Conservation (phyloP, 2,888 invertebrate species). For the Ditylenchus weischeri region DNA sequence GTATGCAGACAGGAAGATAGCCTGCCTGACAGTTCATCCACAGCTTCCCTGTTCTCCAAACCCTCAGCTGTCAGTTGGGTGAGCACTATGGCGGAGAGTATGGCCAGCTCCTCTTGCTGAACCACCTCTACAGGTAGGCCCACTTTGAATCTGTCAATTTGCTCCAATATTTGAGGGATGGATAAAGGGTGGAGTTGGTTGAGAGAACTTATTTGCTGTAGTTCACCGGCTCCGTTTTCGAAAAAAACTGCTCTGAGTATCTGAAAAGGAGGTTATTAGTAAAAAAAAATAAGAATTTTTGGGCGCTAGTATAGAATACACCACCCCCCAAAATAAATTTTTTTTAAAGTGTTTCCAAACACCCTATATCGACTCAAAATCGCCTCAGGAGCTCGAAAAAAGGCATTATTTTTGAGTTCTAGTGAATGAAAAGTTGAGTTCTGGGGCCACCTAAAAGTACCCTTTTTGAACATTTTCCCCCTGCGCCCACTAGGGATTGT, state of each 20-base stretch:
- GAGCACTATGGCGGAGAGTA: constrained; percentile 9
- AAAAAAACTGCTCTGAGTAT: not conserved
- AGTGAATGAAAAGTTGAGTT: no score
- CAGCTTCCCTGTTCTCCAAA: not conserved
- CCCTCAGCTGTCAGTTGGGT: constrained; percentile 6
- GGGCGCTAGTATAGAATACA: no score
- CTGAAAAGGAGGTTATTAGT: not conserved
- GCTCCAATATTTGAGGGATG: not conserved
- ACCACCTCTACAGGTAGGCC: not conserved
- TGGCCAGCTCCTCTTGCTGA: constrained; percentile 5
- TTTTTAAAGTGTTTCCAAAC: no score
- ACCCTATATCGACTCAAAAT: no score
- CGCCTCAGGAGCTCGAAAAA: no score
- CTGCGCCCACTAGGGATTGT: no score
- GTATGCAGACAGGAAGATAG: constrained; percentile 10
- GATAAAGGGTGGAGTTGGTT: no score
- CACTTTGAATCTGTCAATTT: constrained; percentile 7
- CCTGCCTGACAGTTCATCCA: not conserved
- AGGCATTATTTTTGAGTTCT: no score
- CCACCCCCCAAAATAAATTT: no score
- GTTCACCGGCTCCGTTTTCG: not conserved
- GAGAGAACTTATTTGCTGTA: not conserved
- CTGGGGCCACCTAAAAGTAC: no score
- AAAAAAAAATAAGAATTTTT: no score
- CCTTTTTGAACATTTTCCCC: no score